Evolutionary conservation across 2,797 vertebrate species (phyloP), one percentile per base, ranked within the genome.

Genomic region (Adrianichthys oophorus): DNA sequence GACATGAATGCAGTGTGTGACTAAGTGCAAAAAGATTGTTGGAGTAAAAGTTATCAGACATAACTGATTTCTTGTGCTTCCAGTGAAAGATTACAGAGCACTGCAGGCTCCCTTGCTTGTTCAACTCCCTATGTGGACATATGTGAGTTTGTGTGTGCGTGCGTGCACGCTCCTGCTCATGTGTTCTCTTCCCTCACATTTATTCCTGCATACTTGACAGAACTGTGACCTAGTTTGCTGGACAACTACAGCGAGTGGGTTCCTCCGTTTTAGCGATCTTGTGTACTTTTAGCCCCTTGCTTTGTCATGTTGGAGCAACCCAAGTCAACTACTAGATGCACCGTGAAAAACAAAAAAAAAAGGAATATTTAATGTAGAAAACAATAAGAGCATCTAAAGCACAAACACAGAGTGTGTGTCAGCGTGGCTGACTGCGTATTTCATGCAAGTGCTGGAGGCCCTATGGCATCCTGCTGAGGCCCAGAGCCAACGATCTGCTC

Each of bases 211-310:
- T 89, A 88, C 84, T 89, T 91, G 90, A 91, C 87, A 87, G 76
- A 90, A 88, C 82, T 75, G 83, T 90, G 90, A 92, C 90, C 91
- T 92, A 91, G 82, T 91, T 93, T 89, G 69, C 75, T 74, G 85
- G 83, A 87, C 84, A 79, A 74, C 82, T 86, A 83, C 82, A 80
- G 78, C 91, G 90, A 92, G 89, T 91, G 86, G 74, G 74, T 88
- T 92, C 85, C 68, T 86, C 86, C 90, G 87, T 91, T 91, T 88
- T 80, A 80, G 79, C 74, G 74, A 60, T 78, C 78, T 65, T 18
- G 18, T 62, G 59, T 64, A 48, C 76, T 70, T 67, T 80, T 54
- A 59, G 60, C 62, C 62, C 55, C 59, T 47, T 56, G 57, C 61
- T 68, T 71, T 50, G 62, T 72, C 76, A 60, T 78, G 72, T 68